Base-by-base conservation (phyloP, 1,140 invertebrate species). In the Ceratitis capitata region DNA sequence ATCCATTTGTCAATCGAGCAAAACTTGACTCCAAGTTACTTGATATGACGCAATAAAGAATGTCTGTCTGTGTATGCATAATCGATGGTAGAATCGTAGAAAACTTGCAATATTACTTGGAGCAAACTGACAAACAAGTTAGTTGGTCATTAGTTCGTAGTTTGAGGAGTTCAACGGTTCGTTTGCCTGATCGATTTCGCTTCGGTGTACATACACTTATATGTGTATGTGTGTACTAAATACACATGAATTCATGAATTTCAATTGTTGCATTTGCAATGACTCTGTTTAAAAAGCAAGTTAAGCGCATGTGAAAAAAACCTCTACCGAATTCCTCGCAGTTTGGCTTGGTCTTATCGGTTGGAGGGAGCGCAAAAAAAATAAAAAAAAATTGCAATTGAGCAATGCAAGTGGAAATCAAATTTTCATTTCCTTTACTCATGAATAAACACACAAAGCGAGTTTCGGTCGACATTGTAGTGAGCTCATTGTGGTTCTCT, bases 341-440 rank as follows among this genome's bases (percentile, higher is more conserved):
- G n/a, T n/a, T n/a, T 69, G 32, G 29, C 26, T 4, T 56, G 7
- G 58, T 29, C 23, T 10, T 26, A 32, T 35, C 39, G 69, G n/a
- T 3, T n/a, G n/a, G 39, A 26, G n/a, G 69, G 10, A 23, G 32
- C 3, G 19, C 1, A 16, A 6, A 61, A 9, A 6, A 61, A 6
- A 35, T 23, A 42, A 26, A 69, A 69, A 14, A 16, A 12, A 6
- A n/a, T 19, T 19, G 7, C 39, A 19, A 45, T 9, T 47, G 69
- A n/a, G 45, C 35, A 78, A 45, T 78, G 69, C 69, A 78, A 45
- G n/a, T 78, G 69, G 12, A 78, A 78, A 78, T 78, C 69, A 78
- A 78, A 78, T 78, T 39, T 78, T 47, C 39, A 78, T 78, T 78
- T 78, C 69, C 69, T 78, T 12, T 45, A 35, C 35, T 0, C 9